Conservation (phyloP, 2,113 vertebrate species). For the Macquaria australasica region DNA sequence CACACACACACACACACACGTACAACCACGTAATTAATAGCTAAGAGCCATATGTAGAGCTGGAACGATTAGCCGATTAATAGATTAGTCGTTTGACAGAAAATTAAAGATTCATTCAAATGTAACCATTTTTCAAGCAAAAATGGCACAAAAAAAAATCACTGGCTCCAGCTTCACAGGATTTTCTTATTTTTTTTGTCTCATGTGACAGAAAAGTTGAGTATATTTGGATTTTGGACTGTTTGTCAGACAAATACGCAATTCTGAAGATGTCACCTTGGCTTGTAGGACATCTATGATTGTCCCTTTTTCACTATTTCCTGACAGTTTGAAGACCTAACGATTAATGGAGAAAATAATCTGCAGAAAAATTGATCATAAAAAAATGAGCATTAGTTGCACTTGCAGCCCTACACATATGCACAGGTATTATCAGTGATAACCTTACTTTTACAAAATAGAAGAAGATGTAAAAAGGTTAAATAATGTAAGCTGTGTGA, state of each 20-base stretch:
- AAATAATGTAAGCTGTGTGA: neutral
- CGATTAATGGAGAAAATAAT: neutral
- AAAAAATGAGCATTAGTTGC: neutral
- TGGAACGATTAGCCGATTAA: neutral
- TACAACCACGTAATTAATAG: neutral
- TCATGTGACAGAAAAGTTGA: neutral
- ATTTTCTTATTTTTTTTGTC: neutral
- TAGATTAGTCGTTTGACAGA: neutral
- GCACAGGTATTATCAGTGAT: neutral
- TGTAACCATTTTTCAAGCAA: neutral
- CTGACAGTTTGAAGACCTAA: neutral
- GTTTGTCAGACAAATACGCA: neutral
- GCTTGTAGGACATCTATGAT: neutral
- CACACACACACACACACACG: neutral
- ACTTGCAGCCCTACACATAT: neutral
- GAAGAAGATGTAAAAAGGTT: neutral
- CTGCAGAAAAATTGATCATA: neutral
- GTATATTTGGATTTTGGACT: neutral
- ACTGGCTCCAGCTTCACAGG: neutral
- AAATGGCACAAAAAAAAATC: neutral
- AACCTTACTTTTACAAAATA: neutral
- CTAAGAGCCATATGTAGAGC: neutral
- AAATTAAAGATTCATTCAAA: neutral
- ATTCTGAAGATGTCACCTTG: neutral
- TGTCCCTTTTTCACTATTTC: neutral